Percentiles rank a stretch among this genome's conserved stretches.
These are phyloP conservation scores for Mythimna lalbum DNA, from an alignment of 2,888 invertebrate species.

Conservation along the genomic window DNA sequence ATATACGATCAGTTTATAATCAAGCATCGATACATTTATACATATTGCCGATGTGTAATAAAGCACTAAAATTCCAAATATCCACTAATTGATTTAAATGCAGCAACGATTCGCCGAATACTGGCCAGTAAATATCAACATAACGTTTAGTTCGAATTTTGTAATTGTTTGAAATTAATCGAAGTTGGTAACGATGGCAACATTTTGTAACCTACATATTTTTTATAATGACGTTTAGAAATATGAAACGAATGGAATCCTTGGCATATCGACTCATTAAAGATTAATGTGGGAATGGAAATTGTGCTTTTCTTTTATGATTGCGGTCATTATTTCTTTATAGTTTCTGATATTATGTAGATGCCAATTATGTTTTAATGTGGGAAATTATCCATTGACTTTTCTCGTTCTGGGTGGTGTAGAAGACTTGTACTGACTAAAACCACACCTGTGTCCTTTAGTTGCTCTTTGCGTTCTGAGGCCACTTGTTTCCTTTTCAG, in stretches of 20 bases:
- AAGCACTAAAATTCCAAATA: conserved; percentile 21
- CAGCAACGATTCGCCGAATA: conserved; percentile 38
- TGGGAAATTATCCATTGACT: no score
- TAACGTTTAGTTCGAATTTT: conserved; percentile 29
- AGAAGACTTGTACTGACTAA: no score
- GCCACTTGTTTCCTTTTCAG: no score
- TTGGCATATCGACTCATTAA: conserved; percentile 26
- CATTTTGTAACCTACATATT: conserved; percentile 1
- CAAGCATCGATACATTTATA: neutral
- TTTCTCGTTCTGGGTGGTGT: no score
- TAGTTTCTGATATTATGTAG: neutral
- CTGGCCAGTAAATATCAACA: conserved; percentile 33
- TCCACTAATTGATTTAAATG: conserved; percentile 33
- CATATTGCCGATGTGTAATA: conserved; percentile 12
- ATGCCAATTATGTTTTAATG: no score
- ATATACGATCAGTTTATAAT: neutral
- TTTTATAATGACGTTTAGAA: conserved; percentile 19
- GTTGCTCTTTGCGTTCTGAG: no score
- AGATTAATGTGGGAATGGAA: conserved; percentile 15
- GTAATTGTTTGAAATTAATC: conserved; percentile 39
- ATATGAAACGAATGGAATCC: conserved; percentile 18
- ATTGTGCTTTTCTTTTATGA: conserved; percentile 3
- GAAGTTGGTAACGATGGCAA: conserved; percentile 16
- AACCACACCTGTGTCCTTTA: no score
- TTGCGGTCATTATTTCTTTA: neutral